Evolutionary conservation across 2,113 vertebrate species (phyloP).

Genomic region (Dolichotis patagonum): DNA sequence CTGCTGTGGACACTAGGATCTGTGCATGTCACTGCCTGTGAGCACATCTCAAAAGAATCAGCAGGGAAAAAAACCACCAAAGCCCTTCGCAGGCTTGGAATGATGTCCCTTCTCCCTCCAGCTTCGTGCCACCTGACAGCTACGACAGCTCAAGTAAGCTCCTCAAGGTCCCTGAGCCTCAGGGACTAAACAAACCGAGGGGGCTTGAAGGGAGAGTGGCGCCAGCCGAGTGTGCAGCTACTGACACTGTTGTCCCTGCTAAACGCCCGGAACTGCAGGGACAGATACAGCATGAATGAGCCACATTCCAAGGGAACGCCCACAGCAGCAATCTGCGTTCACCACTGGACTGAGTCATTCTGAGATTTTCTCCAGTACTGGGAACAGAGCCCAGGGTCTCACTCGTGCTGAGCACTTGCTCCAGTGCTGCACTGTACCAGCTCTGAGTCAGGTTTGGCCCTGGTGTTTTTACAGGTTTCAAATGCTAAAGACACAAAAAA

Average conservation of each 20-base stretch:
- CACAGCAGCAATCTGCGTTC: too few relatives aligned
- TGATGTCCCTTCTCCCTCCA: accelerated
- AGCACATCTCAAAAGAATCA: neutral
- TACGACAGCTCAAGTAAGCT: neutral
- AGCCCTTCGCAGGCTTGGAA: accelerated
- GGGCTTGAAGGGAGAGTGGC: neutral
- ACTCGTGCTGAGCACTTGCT: neutral
- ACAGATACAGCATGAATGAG: neutral
- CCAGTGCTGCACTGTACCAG: neutral
- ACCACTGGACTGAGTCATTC: neutral
- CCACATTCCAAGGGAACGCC: neutral
- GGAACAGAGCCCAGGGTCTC: neutral
- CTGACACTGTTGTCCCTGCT: accelerated
- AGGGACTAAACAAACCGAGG: too few relatives aligned
- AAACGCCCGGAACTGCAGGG: neutral
- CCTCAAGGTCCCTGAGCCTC: neutral
- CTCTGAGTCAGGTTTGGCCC: neutral
- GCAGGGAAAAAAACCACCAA: neutral
- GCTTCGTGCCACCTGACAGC: neutral
- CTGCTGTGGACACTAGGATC: too few relatives aligned
- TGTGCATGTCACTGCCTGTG: accelerated
- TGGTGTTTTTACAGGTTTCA: neutral
- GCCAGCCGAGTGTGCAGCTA: neutral
- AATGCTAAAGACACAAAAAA: neutral
- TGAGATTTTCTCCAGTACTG: neutral